Percentiles rank a stretch among this genome's conserved stretches.
Evolutionary conservation across 2,113 vertebrate genomes (phyloP).

Genomic region (Lagopus muta): DNA sequence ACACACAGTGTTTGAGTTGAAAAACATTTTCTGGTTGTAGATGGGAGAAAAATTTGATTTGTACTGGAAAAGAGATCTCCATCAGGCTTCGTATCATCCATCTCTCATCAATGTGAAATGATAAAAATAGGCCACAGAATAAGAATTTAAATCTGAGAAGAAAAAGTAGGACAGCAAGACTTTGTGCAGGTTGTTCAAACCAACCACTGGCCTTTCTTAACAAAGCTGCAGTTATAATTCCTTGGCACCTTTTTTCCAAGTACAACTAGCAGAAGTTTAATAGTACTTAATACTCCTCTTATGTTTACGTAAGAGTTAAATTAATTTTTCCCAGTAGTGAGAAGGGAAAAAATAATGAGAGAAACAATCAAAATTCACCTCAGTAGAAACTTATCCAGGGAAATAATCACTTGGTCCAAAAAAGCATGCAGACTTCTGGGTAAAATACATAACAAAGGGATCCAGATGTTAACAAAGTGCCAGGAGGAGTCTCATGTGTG

Average conservation of each 20-base stretch:
- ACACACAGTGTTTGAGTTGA: not conserved
- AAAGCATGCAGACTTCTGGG: not conserved
- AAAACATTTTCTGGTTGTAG: not conserved
- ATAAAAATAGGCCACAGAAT: not conserved
- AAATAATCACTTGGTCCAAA: slow-evolving; percentile 3
- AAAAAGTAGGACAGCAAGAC: not conserved
- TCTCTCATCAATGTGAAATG: not conserved
- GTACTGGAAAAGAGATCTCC: not conserved
- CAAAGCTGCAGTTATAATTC: not conserved
- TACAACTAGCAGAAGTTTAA: not conserved
- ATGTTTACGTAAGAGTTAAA: not conserved
- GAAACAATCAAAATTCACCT: not conserved
- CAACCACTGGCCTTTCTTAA: not conserved
- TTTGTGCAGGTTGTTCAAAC: not conserved
- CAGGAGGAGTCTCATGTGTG: not conserved
- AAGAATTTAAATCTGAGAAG: not conserved
- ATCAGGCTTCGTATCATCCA: not conserved
- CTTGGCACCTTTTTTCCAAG: not conserved
- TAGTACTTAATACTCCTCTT: not conserved
- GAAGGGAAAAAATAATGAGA: not conserved
- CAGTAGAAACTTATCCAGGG: not conserved
- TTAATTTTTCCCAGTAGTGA: not conserved
- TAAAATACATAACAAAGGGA: not conserved
- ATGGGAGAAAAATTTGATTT: not conserved
- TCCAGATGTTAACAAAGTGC: slow-evolving; percentile 42